These are phyloP conservation scores for Trachurus trachurus DNA, from an alignment of 2,797 vertebrate genomes.

Conservation along the genomic window DNA sequence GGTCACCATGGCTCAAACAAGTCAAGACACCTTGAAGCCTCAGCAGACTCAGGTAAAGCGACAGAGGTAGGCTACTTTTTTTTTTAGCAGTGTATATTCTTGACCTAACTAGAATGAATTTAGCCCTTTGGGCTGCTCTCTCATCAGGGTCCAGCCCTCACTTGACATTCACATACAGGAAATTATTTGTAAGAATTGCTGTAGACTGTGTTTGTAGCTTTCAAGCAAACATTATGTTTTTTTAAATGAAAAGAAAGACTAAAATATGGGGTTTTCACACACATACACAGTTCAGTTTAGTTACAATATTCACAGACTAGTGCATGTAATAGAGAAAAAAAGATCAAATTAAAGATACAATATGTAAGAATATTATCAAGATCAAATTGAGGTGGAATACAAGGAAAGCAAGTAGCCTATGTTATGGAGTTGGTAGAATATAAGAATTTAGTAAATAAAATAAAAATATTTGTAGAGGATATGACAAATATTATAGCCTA, in stretches of 20 bases:
- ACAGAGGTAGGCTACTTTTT: not conserved
- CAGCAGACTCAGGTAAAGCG: not conserved
- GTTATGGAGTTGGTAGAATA: not conserved
- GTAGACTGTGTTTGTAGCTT: not conserved
- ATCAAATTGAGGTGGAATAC: no score
- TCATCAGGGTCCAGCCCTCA: not conserved
- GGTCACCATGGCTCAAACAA: no score
- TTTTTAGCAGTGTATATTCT: not conserved
- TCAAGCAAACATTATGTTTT: not conserved
- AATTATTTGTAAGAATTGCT: not conserved
- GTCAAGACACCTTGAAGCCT: not conserved
- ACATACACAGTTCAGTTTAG: not conserved
- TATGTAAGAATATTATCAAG: not conserved
- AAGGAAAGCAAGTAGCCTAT: not conserved
- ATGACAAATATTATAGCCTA: not conserved
- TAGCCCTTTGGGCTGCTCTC: not conserved
- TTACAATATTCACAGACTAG: not conserved
- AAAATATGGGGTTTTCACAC: not conserved
- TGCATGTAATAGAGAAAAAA: not conserved
- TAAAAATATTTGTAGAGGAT: no score
- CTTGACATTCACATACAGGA: not conserved
- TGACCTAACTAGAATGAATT: not conserved
- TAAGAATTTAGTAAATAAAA: not conserved
- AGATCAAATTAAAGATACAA: no score
- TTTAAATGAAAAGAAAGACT: not conserved